Evolutionary conservation across 2,113 vertebrate genomes (phyloP).

Genomic region (Garra rufa): DNA sequence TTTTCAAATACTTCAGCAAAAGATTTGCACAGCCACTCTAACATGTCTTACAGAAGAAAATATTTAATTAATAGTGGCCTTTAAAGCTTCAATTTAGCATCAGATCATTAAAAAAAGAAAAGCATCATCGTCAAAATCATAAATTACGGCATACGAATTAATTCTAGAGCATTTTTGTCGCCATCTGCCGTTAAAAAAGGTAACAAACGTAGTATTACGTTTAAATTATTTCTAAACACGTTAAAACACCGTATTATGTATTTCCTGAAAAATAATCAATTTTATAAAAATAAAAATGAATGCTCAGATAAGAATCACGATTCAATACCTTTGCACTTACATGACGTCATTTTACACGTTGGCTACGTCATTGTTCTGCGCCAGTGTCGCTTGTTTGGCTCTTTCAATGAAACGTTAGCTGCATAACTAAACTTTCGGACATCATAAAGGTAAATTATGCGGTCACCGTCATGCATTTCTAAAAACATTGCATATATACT

Average conservation of each 20-base stretch:
- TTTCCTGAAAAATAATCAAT: neutral
- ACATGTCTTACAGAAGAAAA: neutral
- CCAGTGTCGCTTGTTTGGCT: neutral
- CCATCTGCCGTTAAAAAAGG: neutral
- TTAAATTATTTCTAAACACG: neutral
- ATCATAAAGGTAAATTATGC: slow-evolving; percentile 36
- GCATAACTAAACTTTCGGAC: neutral
- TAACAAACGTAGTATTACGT: neutral
- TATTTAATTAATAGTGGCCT: neutral
- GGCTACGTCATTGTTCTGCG: slow-evolving; percentile 37
- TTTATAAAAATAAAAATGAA: neutral
- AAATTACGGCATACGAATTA: neutral
- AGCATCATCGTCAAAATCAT: neutral
- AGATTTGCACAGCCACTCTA: neutral
- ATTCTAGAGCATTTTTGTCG: neutral
- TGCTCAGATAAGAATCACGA: neutral
- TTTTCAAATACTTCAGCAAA: neutral
- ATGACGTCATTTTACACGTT: neutral
- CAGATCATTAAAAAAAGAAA: neutral
- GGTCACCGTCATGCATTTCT: neutral
- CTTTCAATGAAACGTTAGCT: slow-evolving; percentile 37
- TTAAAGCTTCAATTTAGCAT: neutral
- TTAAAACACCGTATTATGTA: neutral
- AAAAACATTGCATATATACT: neutral
- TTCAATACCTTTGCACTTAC: neutral